These are phyloP conservation scores for Monochamus saltuarius DNA, from an alignment of 1,140 invertebrate genomes.

Conservation along the genomic window DNA sequence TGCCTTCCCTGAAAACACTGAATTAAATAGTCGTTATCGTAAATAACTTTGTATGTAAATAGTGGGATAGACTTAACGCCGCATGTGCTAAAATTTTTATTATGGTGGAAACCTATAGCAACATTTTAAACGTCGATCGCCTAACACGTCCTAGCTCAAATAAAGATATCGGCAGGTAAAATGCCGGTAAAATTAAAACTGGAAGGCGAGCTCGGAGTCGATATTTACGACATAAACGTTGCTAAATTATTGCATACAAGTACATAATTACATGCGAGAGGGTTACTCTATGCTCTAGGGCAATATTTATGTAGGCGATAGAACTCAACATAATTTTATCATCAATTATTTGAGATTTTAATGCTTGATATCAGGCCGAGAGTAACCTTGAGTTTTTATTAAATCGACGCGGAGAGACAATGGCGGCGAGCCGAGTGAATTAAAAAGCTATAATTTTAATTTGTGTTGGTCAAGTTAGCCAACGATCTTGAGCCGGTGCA, in stretches of 20 bases:
- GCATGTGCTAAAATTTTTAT: too few species aligned
- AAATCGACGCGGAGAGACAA: constrained; percentile 14
- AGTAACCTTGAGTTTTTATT: constrained; percentile 18
- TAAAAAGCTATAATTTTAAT: constrained; percentile 17
- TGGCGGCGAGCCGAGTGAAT: constrained; percentile 9
- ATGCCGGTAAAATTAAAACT: constrained; percentile 17
- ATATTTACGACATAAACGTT: constrained; percentile 18
- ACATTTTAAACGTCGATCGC: too few species aligned
- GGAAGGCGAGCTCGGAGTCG: constrained; percentile 5
- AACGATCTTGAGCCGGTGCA: background rate
- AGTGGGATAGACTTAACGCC: too few species aligned
- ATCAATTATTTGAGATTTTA: constrained; percentile 27
- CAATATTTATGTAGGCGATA: constrained; percentile 25
- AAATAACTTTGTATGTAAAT: background rate
- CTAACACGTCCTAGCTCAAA: background rate
- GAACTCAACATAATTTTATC: constrained; percentile 20
- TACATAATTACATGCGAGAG: constrained; percentile 15
- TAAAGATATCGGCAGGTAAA: constrained; percentile 8
- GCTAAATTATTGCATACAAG: constrained; percentile 19
- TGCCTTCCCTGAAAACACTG: constrained; percentile 5
- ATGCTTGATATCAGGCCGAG: constrained; percentile 17
- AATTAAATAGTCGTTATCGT: constrained; percentile 15
- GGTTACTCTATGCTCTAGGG: constrained; percentile 16
- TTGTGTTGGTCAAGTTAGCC: constrained; percentile 13
- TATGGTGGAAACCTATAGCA: too few species aligned